Evolutionary conservation across 2,113 vertebrate species (phyloP).

Genomic region (Chamaea fasciata): DNA sequence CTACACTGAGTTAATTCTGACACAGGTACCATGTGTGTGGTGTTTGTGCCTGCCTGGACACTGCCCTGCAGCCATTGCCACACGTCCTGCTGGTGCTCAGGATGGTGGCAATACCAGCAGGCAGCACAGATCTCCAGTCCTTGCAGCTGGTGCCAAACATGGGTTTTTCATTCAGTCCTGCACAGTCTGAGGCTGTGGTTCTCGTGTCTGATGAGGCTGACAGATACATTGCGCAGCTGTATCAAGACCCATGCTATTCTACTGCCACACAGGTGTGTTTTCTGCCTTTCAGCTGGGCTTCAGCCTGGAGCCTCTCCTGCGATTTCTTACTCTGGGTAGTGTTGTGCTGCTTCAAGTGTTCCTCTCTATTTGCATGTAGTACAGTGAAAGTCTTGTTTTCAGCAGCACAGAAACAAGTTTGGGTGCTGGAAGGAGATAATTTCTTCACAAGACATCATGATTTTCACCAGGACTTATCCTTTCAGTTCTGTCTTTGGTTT

Average conservation of each 20-base stretch:
- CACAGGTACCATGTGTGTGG: fast-evolving
- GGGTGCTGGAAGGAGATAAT: not conserved
- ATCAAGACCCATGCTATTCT: fast-evolving
- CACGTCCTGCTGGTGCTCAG: not conserved
- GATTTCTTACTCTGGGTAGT: not conserved
- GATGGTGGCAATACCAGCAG: not conserved
- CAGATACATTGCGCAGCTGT: not conserved
- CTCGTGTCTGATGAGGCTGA: not conserved
- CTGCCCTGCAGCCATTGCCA: not conserved
- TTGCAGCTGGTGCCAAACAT: fast-evolving
- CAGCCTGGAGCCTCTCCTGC: not conserved
- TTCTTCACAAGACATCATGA: not conserved
- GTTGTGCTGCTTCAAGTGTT: not conserved
- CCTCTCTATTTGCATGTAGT: not conserved
- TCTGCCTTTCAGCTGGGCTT: not conserved
- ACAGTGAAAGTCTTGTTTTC: not conserved
- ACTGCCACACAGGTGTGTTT: not conserved
- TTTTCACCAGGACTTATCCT: not conserved
- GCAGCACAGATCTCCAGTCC: fast-evolving
- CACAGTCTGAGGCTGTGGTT: fast-evolving
- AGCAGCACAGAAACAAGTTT: not conserved
- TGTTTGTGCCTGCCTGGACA: not conserved
- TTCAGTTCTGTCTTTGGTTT: not conserved
- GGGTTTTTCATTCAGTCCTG: not conserved
- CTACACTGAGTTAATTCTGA: not conserved